These are phyloP conservation scores for Bettongia penicillata DNA, from an alignment of 2,113 vertebrate genomes.

Conservation along the genomic window DNA sequence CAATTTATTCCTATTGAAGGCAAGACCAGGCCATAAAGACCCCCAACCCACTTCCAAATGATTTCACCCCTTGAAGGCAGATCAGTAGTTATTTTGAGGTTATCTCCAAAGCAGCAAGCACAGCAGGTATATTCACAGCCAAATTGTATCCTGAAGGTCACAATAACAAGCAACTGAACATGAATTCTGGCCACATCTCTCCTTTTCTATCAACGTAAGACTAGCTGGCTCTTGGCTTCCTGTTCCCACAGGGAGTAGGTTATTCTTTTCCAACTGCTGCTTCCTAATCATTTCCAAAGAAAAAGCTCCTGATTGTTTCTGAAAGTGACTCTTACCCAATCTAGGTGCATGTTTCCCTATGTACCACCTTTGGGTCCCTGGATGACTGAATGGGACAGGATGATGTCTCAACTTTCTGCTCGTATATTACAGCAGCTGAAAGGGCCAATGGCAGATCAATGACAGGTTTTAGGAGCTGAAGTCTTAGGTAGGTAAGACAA, in stretches of 20 bases:
- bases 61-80: background rate
- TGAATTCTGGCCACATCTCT: background rate
- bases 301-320: background rate
- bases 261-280: background rate
- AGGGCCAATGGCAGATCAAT: background rate
- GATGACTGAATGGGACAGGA: background rate
- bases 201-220: background rate
- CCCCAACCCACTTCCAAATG: background rate
- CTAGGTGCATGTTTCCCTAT: background rate
- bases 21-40: background rate
- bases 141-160: background rate
- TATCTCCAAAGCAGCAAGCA: background rate
- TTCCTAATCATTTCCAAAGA: background rate
- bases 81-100: fast-evolving
- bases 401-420: background rate
- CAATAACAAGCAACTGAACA: background rate
- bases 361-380: background rate
- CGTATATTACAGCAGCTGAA: background rate
- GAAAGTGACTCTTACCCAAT: conserved; percentile 25
- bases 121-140: background rate
- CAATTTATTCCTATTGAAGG: conserved; percentile 3
- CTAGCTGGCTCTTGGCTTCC: background rate
- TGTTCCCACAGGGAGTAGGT: background rate
- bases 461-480: background rate
- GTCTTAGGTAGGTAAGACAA: background rate